A percentile compares a stretch with the other conserved stretches of the same genome.
These are phyloP conservation scores for Coilia nasus DNA, from an alignment of 2,797 vertebrate genomes.

Conservation along the genomic window DNA sequence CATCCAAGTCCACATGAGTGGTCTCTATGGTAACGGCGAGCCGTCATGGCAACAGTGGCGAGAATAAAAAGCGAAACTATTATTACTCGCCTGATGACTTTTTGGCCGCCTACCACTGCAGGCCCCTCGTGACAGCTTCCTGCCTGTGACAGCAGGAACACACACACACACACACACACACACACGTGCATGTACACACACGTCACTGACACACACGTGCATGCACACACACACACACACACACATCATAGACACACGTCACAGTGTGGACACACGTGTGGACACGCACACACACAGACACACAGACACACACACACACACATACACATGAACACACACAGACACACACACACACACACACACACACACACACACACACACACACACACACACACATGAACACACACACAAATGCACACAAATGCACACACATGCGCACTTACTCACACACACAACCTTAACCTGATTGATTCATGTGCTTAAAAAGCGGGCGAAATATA, in stretches of 20 bases:
- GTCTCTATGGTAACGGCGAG: constrained; percentile 80
- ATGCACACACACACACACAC: constrained; percentile 43
- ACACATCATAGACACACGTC: neutral
- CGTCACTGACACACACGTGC: constrained; percentile 22
- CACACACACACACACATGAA: constrained; percentile 14
- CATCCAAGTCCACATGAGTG: constrained; percentile 59
- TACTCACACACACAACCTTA: neutral
- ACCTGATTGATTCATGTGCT: too few relatives aligned
- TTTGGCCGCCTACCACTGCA: constrained; percentile 45
- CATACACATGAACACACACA: neutral
- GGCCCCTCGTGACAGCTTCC: constrained; percentile 17
- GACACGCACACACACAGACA: too few relatives aligned
- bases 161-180: neutral
- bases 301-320: neutral
- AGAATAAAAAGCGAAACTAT: constrained; percentile 66
- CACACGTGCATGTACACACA: neutral
- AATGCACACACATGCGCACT: constrained; percentile 13
- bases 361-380: constrained; percentile 45
- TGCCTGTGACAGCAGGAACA: neutral
- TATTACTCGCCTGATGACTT: constrained; percentile 66
- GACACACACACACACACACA: constrained; percentile 13
- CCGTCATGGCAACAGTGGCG: constrained; percentile 73
- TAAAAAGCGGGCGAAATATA: too few relatives aligned
- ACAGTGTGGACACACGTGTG: too few relatives aligned
- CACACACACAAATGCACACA: neutral